A percentile compares a stretch with the other conserved stretches of the same genome.
Evolutionary conservation across 2,888 invertebrate species (phyloP).

Genomic region (Thumatha senex): DNA sequence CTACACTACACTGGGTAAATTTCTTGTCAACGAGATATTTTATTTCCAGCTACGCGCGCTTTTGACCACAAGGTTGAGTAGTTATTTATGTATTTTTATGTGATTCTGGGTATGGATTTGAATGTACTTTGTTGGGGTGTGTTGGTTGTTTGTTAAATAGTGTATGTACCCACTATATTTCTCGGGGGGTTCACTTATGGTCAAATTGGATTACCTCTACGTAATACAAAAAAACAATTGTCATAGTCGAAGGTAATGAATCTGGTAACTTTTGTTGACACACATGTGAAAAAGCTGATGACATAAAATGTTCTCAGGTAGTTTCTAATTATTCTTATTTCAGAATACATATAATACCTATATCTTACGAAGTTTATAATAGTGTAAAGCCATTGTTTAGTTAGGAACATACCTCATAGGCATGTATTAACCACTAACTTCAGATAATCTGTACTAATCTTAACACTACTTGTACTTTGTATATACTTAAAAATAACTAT

Average conservation of each 20-base stretch:
- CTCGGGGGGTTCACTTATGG: too few relatives aligned
- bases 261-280: too few relatives aligned
- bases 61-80: background rate
- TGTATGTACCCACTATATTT: too few relatives aligned
- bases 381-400: background rate
- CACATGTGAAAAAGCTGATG: too few relatives aligned
- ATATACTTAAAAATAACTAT: background rate
- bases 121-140: background rate
- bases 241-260: too few relatives aligned
- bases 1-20: background rate
- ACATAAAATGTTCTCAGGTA: too few relatives aligned
- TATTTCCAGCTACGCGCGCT: background rate
- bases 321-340: too few relatives aligned
- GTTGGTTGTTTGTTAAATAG: background rate
- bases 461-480: slow-evolving; percentile 1
- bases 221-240: too few relatives aligned
- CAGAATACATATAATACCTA: too few relatives aligned
- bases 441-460: slow-evolving; percentile 24
- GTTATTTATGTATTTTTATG: background rate
- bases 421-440: slow-evolving; percentile 22
- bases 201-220: too few relatives aligned
- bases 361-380: background rate
- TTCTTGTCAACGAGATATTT: too few relatives aligned
- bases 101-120: background rate
- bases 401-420: slow-evolving; percentile 4